These are phyloP conservation scores for Picus viridis DNA, from an alignment of 2,797 vertebrate species.

Conservation along the genomic window DNA sequence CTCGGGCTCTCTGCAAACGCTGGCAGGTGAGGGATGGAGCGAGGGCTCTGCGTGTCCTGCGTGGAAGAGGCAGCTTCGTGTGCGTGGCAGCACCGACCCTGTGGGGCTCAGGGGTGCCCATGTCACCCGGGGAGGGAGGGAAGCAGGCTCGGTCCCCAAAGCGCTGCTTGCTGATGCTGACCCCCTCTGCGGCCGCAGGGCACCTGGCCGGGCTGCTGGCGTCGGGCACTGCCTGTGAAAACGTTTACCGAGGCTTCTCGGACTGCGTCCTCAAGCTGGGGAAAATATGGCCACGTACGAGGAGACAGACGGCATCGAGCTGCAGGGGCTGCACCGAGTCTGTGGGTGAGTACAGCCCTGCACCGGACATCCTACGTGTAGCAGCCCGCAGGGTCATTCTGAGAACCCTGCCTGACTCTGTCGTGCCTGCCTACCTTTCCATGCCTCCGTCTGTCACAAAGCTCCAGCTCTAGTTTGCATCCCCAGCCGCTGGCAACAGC, in stretches of 20 bases:
- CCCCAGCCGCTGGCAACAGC: not conserved
- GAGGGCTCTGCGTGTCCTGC: accelerated
- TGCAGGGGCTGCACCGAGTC: slow-evolving; percentile 73
- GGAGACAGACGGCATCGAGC: slow-evolving; percentile 24
- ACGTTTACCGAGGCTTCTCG: slow-evolving; percentile 82
- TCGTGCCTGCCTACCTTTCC: not conserved
- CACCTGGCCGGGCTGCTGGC: slow-evolving; percentile 68
- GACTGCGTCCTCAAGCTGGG: slow-evolving; percentile 81
- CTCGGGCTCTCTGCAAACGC: not conserved
- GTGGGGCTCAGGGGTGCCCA: too few species aligned
- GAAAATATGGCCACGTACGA: slow-evolving; percentile 82
- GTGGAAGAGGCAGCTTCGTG: not conserved
- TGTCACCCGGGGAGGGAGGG: not conserved
- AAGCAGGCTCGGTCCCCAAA: not conserved
- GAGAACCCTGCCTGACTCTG: too few species aligned
- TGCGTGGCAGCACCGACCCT: not conserved
- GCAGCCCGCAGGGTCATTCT: accelerated
- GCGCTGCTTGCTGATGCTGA: not conserved
- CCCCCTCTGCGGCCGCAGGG: slow-evolving; percentile 56
- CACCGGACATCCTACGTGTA: accelerated
- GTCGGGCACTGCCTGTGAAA: slow-evolving; percentile 77
- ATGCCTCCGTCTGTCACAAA: not conserved
- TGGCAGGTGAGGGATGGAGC: not conserved
- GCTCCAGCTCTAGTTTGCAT: not conserved
- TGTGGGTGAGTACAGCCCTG: slow-evolving; percentile 71